A percentile compares a stretch with the other conserved stretches of the same genome.
Conservation (phyloP, 2,113 vertebrate species). For the Brachyhypopomus gauderio region DNA sequence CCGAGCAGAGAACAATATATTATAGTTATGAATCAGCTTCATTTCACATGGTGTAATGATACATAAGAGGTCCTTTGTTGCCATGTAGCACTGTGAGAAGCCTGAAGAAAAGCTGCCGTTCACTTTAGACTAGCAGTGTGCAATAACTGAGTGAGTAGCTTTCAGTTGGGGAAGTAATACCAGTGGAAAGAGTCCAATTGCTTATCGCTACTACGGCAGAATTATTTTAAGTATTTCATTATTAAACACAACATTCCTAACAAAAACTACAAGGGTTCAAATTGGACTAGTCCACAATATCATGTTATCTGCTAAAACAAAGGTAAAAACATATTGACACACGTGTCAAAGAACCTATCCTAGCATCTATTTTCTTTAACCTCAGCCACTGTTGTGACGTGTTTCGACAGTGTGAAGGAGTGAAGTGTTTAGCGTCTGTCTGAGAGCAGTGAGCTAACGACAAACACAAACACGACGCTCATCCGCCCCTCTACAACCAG, state of each 20-base stretch:
- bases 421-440: conserved; percentile 18
- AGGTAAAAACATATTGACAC: not conserved
- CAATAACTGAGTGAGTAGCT: not conserved
- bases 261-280: not conserved
- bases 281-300: not conserved
- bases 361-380: conserved; percentile 14
- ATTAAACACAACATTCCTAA: not conserved
- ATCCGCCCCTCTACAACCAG: conserved; percentile 1
- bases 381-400: not conserved
- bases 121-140: not conserved
- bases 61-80: not conserved
- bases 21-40: conserved; percentile 1
- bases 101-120: not conserved
- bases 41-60: conserved; percentile 12
- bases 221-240: not conserved
- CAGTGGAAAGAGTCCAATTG: not conserved
- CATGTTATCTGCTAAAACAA: conserved; percentile 8
- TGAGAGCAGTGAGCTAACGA: not conserved
- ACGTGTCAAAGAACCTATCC: conserved; percentile 4
- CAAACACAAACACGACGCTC: not conserved
- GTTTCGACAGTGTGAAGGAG: conserved; percentile 18
- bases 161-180: not conserved
- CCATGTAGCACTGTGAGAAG: not conserved
- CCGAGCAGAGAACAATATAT: conserved; percentile 2
- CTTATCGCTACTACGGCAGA: not conserved